phyloP scores from a whole-genome alignment of 2,113 vertebrate species.

The Anoplopoma fimbria region DNA sequence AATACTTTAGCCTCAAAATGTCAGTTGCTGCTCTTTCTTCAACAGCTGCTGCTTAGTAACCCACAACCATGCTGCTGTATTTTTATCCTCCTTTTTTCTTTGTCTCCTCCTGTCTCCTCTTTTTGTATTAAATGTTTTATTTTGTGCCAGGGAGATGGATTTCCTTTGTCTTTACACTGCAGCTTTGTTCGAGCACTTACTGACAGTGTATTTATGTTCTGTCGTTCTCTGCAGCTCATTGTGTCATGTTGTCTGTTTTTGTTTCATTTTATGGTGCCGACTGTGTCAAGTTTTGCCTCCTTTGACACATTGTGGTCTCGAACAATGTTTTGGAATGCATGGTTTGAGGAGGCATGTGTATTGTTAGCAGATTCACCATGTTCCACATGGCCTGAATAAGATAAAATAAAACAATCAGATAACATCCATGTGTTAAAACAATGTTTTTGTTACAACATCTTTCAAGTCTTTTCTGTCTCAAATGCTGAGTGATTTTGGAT shows the following conservation, averaged over 20 bases:
- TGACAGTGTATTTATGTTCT: slow-evolving; percentile 10
- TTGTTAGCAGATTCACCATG: neutral
- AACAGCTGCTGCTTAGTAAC: slow-evolving; percentile 41
- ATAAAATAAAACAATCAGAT: neutral
- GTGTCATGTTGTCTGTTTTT: slow-evolving; percentile 1
- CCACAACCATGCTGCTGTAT: slow-evolving; percentile 28
- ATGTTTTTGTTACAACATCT: no score
- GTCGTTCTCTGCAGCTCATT: neutral
- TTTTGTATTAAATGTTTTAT: slow-evolving; percentile 54
- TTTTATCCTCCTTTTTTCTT: slow-evolving; percentile 39
- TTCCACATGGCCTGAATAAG: neutral
- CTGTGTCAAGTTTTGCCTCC: slow-evolving; percentile 24
- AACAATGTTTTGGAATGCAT: slow-evolving; percentile 10
- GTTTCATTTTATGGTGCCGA: slow-evolving; percentile 3
- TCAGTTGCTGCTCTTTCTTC: slow-evolving; percentile 47
- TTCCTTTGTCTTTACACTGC: slow-evolving; percentile 38
- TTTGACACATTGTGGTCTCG: slow-evolving; percentile 9
- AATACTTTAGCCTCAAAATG: slow-evolving; percentile 72
- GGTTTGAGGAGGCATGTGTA: neutral
- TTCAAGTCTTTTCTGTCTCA: no score
- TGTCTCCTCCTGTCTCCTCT: slow-evolving; percentile 28
- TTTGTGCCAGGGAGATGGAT: slow-evolving; percentile 43
- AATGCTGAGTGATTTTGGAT: neutral
- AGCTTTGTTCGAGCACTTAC: neutral
- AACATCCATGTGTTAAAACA: no score